A percentile compares a stretch with the other conserved stretches of the same genome.
Evolutionary conservation across 2,888 invertebrate genomes (phyloP).

Genomic region (Sylvicola fuscatus): DNA sequence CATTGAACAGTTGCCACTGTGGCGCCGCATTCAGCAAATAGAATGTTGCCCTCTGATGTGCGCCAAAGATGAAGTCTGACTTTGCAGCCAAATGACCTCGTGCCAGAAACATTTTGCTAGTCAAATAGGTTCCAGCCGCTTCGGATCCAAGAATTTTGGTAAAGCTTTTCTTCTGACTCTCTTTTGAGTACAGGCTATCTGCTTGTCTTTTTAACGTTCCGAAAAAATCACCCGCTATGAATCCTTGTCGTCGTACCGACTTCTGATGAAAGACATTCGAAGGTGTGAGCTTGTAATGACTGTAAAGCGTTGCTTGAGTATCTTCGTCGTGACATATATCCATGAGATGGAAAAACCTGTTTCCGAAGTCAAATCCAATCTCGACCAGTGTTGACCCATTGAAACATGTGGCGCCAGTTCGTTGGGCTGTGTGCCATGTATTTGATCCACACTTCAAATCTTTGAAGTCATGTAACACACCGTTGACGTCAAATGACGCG

Average conservation of each 20-base stretch:
- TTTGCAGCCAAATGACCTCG: slow-evolving; percentile 25
- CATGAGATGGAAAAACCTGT: slow-evolving; percentile 17
- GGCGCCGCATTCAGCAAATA: slow-evolving; percentile 25
- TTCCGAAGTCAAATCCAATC: slow-evolving; percentile 19
- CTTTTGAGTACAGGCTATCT: too few relatives aligned
- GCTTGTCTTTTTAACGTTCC: too few relatives aligned
- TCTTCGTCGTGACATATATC: slow-evolving; percentile 21
- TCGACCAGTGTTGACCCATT: slow-evolving; percentile 13
- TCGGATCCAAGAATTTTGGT: too few relatives aligned
- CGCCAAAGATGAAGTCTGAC: slow-evolving; percentile 21
- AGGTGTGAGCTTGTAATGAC: slow-evolving; percentile 15
- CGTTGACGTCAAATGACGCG: not conserved
- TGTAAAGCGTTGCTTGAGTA: slow-evolving; percentile 17
- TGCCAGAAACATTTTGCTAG: slow-evolving; percentile 10
- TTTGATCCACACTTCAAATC: slow-evolving; percentile 13
- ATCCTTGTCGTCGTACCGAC: slow-evolving; percentile 17
- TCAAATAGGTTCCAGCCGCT: too few relatives aligned
- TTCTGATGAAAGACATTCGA: slow-evolving; percentile 17
- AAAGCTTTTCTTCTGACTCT: too few relatives aligned
- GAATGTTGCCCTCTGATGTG: slow-evolving; percentile 24
- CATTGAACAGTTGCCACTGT: slow-evolving; percentile 27
- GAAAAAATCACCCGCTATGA: slow-evolving; percentile 17
- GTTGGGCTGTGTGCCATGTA: slow-evolving; percentile 13
- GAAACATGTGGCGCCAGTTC: slow-evolving; percentile 15
- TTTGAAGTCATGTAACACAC: slow-evolving; percentile 8